phyloP scores from a whole-genome alignment of 2,888 invertebrate species.

The Pterostichus niger region DNA sequence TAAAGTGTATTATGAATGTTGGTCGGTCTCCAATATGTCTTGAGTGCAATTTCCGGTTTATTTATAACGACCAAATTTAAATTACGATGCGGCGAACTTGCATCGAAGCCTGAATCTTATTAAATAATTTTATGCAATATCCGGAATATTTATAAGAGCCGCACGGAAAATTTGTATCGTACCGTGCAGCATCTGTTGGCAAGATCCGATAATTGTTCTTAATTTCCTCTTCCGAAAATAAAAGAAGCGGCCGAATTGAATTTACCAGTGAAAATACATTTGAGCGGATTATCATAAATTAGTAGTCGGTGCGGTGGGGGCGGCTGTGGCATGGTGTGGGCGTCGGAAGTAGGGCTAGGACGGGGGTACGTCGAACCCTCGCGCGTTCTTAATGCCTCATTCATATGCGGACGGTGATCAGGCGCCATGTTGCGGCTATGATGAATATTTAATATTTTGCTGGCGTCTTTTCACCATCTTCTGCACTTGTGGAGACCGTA shows the following conservation, averaged over 20 bases:
- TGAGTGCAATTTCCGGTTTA: background rate
- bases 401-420: conserved; percentile 74
- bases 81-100: no score
- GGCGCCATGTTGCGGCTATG: conserved; percentile 72
- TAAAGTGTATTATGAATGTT: no score
- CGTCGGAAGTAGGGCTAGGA: background rate
- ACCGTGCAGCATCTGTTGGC: conserved; percentile 46
- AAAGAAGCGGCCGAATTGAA: conserved; percentile 70
- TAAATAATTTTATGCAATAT: background rate
- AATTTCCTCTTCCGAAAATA: conserved; percentile 56
- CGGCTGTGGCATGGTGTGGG: conserved; percentile 64
- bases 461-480: conserved; percentile 64
- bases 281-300: conserved; percentile 75
- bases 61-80: background rate
- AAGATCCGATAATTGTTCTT: conserved; percentile 44
- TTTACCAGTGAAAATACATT: conserved; percentile 73
- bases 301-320: conserved; percentile 65
- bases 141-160: conserved; percentile 7
- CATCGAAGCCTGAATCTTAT: no score
- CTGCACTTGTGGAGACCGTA: conserved; percentile 42
- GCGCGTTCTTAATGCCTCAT: conserved; percentile 73
- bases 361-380: conserved; percentile 68
- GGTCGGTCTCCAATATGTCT: no score
- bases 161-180: conserved; percentile 48
- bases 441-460: conserved; percentile 74